Evolutionary conservation across 1,140 invertebrate species (phyloP), one percentile per base, ranked within the genome.

Genomic region (Cydia splendana): DNA sequence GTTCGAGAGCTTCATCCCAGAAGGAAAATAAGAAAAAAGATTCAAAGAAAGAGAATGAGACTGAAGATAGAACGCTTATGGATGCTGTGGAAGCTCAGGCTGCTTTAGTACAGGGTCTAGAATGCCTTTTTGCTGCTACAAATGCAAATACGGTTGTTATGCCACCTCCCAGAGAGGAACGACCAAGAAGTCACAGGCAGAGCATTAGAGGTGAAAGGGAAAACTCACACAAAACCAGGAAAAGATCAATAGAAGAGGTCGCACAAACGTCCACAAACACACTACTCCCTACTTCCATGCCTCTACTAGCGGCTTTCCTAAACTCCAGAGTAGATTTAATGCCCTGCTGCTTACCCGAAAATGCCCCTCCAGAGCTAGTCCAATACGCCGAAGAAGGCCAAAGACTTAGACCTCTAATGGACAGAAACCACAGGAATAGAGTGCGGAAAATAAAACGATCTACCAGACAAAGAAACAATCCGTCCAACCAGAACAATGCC

Each of bases 231-330:
- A 93, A 94, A 90, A 90, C 93, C 18, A 88, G 89, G 80, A 93
- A 92, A 90, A 88, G 91, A 76, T 94, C 85, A 34, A 95, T 90
- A 79, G 94, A 87, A 93, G 95, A 85, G 94, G 94, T 91, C 88
- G 95, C 88, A 94, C 95, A 80, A 95, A 96, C 89, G 91, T 95
- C 90, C 91, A 96, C 93, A 78, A 93, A 93, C 81, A 95, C 95
- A 2, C 87, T 96, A 48, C 88, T 96, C 20, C 95, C 95, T 2
- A 94, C 93, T 45, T 95, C 95, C 4, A 94, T 95, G 83, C 95
- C 95, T 2, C 88, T 96, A 20, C 84, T 96, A 67, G 95, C 95
- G 7, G 95, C 95, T 2, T 95, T 96, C 82, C 87, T 96, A 2
- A 95, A 95, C 76, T 94, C 95, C 10, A 93, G 94, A 67, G 90